Percentiles rank a stretch among this genome's conserved stretches.
Evolutionary conservation across 2,888 invertebrate species (phyloP).

Genomic region (Apomyelois bistriatella): DNA sequence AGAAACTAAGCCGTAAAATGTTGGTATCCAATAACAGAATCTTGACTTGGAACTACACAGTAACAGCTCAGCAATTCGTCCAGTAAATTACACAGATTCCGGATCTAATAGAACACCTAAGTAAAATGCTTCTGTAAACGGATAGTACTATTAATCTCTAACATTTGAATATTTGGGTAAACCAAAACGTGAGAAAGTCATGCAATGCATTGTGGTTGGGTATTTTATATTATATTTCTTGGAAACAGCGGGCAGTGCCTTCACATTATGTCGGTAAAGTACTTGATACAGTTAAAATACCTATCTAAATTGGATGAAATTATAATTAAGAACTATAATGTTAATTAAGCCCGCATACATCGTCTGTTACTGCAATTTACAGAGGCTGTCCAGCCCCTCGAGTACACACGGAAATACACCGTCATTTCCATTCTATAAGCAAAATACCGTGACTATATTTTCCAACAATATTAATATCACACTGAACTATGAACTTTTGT

Average conservation of each 20-base stretch:
- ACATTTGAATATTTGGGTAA: not conserved
- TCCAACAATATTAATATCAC: too few relatives aligned
- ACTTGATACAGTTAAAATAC: not conserved
- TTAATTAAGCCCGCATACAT: not conserved
- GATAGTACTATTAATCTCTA: not conserved
- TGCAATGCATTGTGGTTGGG: not conserved
- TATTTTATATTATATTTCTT: not conserved
- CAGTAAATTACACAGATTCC: slow-evolving; percentile 26
- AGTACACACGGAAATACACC: not conserved
- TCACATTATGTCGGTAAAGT: too few relatives aligned
- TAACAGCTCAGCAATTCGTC: slow-evolving; percentile 18
- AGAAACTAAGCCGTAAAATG: too few relatives aligned
- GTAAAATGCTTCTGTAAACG: not conserved
- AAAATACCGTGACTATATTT: not conserved
- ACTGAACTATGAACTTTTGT: too few relatives aligned
- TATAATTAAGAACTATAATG: not conserved
- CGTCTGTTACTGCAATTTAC: not conserved
- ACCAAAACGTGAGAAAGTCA: not conserved
- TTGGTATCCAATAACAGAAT: not conserved
- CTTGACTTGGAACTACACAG: slow-evolving; percentile 12
- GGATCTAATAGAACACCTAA: slow-evolving; percentile 15
- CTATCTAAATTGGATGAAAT: not conserved
- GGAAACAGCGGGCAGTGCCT: too few relatives aligned
- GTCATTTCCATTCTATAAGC: too few relatives aligned
- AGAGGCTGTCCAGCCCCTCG: not conserved